Conservation (phyloP, 2,113 vertebrate species). For the Mixornis gularis region DNA sequence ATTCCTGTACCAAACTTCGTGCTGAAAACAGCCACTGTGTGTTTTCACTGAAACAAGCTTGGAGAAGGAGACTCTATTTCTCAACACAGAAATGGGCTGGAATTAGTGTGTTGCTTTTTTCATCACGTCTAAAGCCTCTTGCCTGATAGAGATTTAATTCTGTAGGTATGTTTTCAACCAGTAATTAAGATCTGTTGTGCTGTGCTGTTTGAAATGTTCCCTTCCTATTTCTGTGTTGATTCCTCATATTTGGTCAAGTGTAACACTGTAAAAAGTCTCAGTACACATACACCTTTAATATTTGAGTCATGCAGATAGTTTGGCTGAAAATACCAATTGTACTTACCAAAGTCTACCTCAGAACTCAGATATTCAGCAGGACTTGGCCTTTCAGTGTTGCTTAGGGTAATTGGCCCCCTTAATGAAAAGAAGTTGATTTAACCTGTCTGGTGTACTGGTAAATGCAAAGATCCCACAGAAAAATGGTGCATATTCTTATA, state of each 20-base stretch:
- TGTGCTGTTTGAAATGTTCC: background rate
- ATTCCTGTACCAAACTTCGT: background rate
- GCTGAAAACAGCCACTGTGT: background rate
- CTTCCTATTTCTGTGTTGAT: background rate
- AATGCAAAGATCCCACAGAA: background rate
- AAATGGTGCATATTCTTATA: background rate
- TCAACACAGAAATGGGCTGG: background rate
- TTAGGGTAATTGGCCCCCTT: background rate
- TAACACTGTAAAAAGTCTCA: background rate
- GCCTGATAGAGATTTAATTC: background rate
- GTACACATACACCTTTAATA: background rate
- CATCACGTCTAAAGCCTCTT: background rate
- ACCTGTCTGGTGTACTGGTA: background rate
- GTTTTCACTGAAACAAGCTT: background rate
- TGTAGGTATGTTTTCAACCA: background rate
- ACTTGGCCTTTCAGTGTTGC: background rate
- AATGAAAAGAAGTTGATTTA: background rate
- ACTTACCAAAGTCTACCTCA: background rate
- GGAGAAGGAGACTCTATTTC: background rate
- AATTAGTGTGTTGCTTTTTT: background rate
- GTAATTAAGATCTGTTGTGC: background rate
- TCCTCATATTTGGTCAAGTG: background rate
- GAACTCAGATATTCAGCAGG: background rate
- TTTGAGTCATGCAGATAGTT: background rate
- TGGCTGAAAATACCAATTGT: background rate